Evolutionary conservation across 2,113 vertebrate genomes (phyloP).

Genomic region (Apteryx owenii): DNA sequence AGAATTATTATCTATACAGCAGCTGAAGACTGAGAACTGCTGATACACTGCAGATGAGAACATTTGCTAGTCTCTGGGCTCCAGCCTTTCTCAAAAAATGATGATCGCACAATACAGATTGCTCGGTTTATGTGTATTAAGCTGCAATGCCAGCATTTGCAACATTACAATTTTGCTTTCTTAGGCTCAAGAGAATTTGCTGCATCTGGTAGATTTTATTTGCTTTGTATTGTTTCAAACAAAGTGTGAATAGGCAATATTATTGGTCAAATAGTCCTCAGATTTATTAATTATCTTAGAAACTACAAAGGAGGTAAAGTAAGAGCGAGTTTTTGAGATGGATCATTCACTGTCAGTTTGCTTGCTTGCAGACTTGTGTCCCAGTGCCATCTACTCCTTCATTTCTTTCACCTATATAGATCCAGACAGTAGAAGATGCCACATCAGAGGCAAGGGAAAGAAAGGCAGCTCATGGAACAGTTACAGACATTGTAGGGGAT

Average conservation of each 20-base stretch:
- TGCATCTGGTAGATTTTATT: slow-evolving; percentile 56
- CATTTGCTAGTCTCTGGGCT: slow-evolving; percentile 71
- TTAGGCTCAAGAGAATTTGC: slow-evolving; percentile 41
- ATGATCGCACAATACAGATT: slow-evolving; percentile 70
- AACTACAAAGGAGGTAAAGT: neutral
- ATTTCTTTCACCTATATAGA: slow-evolving; percentile 14
- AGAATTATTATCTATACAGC: slow-evolving; percentile 78
- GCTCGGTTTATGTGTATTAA: slow-evolving; percentile 52
- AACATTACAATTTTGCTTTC: slow-evolving; percentile 47
- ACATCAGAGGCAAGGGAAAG: neutral
- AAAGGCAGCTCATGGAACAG: neutral
- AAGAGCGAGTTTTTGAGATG: neutral
- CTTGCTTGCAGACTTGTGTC: neutral
- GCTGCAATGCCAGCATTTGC: slow-evolving; percentile 69
- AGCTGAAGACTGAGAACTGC: slow-evolving; percentile 76
- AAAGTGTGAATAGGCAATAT: slow-evolving; percentile 36
- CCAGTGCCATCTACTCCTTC: slow-evolving; percentile 13
- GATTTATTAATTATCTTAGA: slow-evolving; percentile 15
- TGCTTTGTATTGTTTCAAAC: slow-evolving; percentile 28
- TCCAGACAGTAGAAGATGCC: neutral
- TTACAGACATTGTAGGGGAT: neutral
- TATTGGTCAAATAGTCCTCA: slow-evolving; percentile 20
- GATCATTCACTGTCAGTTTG: slow-evolving; percentile 8
- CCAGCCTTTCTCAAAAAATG: slow-evolving; percentile 72
- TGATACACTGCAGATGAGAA: slow-evolving; percentile 72